Evolutionary conservation across 2,113 vertebrate genomes (phyloP), one percentile per base, ranked within the genome.

Genomic region (Pteropus alecto): DNA sequence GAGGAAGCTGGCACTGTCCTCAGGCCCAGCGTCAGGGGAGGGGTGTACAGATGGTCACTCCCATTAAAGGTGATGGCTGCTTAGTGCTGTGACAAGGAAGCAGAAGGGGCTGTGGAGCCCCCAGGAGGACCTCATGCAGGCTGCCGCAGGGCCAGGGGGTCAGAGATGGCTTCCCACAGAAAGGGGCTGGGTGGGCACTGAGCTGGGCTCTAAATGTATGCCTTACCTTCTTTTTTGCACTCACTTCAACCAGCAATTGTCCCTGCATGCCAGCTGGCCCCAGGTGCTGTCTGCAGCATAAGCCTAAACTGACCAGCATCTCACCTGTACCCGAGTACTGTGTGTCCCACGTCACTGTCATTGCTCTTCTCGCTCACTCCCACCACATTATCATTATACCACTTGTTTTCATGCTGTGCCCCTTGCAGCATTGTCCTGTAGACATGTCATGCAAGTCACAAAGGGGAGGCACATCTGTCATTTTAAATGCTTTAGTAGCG

Each of bases 341-440:
- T 71, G 41, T 26, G 33, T 68, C n/a, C n/a, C 3, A 1, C 51
- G 15, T 51, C 51, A 19, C 7, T 54, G 18, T 24, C 11, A 1
- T 4, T 16, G 8, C 71, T 51, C 51, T 51, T 51, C 51, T 51
- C 3, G 4, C 51, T 8, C 14, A 1, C n/a, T 16, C 46, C 73
- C 13, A 2, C 51, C 43, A 33, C 14, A 0, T 13, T 28, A 33
- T 26, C n/a, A 15, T 43, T 21, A 21, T 0, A 54, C 7, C 19
- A 5, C 71, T 56, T 7, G 38, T 58, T 24, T 78, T 30, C 13
- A 9, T 1, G n/a, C 65, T 76, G 5, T 46, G 65, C 8, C 38
- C 43, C 22, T 48, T n/a, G 22, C 5, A 21, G 5, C 2, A 0
- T 26, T 28, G 48, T 63, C 68, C 88, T 11, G 4, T 21, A 76